A percentile compares a stretch with the other conserved stretches of the same genome.
Evolutionary conservation across 2,888 invertebrate species (phyloP).

Genomic region (Pammene fasciana): DNA sequence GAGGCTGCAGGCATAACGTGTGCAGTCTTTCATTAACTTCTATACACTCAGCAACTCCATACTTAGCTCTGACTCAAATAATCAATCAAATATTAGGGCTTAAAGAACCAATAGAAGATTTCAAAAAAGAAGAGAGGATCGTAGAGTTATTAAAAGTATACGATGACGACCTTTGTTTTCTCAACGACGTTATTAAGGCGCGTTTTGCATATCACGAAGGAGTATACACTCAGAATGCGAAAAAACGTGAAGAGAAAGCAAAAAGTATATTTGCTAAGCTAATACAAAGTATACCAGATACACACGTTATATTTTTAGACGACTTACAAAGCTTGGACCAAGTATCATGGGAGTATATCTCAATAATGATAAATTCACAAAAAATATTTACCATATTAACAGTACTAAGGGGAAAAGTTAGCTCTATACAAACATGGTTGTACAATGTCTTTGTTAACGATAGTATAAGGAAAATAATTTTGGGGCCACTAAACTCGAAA

Average conservation of each 20-base stretch:
- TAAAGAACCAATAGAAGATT: conserved; percentile 65
- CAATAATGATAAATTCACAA: conserved; percentile 60
- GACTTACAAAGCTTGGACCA: conserved; percentile 78
- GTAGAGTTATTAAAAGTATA: conserved; percentile 60
- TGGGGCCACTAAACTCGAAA: conserved; percentile 67
- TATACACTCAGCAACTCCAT: conserved; percentile 72
- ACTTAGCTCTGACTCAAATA: conserved; percentile 73
- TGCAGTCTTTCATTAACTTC: conserved; percentile 64
- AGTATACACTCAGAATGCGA: conserved; percentile 64
- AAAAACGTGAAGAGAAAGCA: conserved; percentile 65
- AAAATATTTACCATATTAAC: conserved; percentile 69
- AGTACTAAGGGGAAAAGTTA: conserved; percentile 70
- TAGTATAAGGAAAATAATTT: conserved; percentile 69
- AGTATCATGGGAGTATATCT: conserved; percentile 72
- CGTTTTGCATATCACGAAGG: conserved; percentile 77
- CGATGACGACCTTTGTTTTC: conserved; percentile 78
- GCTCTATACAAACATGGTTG: conserved; percentile 67
- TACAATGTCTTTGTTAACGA: conserved; percentile 70
- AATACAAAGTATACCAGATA: conserved; percentile 60
- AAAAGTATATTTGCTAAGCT: conserved; percentile 68
- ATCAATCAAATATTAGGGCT: conserved; percentile 69
- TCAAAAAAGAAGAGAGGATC: conserved; percentile 73
- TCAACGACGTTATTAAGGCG: conserved; percentile 80
- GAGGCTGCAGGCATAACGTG: conserved; percentile 56
- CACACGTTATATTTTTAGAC: conserved; percentile 73